Evolutionary conservation across 1,140 invertebrate genomes (phyloP), one percentile per base, ranked within the genome.

Genomic region (Bombus sylvicola): DNA sequence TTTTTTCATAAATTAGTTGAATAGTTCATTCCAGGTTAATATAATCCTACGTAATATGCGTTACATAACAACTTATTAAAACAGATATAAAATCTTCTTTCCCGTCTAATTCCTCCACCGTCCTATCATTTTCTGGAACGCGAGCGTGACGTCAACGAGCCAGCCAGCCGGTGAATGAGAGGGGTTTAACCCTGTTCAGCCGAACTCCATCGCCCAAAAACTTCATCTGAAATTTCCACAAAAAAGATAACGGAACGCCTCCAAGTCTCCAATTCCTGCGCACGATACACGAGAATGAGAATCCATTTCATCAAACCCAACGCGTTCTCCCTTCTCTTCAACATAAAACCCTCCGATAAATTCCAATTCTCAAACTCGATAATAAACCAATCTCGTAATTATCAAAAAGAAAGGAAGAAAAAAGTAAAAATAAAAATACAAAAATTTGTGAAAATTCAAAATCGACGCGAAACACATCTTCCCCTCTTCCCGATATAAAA

Each of bases 361-460:
- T 12, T 53, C 6, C 47, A 62, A 12, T n/a, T 62, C 28, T n/a
- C 10, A 28, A 13, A 28, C 3, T 62, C 59, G 28, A 28, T 28
- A 62, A 28, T 12, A n/a, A 62, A 62, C 28, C 59, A 5, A 62
- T n/a, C 28, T 28, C 37, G 34, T 18, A 39, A 28, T 71, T 71
- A 12, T 39, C 1, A 25, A 3, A 28, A 22, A 22, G 0, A 2
- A 18, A 6, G 1, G 6, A 18, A 47, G 15, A 8, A 28, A 25
- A 25, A 13, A 4, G 8, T 9, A 12, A n/a, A 12, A 4, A n/a
- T 2, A 62, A 28, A 62, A 62, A 13, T 12, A n/a, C 3, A 22
- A 1, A n/a, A n/a, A 62, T 62, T 13, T n/a, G 13, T 3, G 59
- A 62, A 62, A 62, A n/a, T 28, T 62, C 28, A 12, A 62, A 41